phyloP scores from a whole-genome alignment of 35 echinoderm and acorn worm genomes.

The Nesometra sesokonis region DNA sequence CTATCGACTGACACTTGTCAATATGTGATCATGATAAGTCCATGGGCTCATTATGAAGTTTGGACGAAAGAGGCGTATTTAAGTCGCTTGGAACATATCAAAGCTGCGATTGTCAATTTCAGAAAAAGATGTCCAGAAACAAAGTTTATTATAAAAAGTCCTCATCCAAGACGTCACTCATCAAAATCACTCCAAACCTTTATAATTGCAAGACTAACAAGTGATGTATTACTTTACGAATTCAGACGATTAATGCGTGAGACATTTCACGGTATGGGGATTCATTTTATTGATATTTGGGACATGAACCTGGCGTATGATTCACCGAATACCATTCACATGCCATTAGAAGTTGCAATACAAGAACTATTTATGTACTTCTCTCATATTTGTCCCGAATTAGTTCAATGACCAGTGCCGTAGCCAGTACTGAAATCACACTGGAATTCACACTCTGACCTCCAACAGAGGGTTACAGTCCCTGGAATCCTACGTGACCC shows the following conservation, averaged over 20 bases:
- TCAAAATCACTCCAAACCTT: neutral
- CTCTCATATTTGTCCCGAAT: constrained; percentile 21
- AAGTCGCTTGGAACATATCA: constrained; percentile 23
- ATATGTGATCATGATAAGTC: constrained; percentile 40
- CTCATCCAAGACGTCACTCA: constrained; percentile 18
- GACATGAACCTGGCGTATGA: constrained; percentile 54
- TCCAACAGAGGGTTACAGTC: no score
- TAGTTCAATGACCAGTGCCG: no score
- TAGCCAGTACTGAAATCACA: no score
- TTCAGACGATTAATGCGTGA: constrained; percentile 22
- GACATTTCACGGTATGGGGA: constrained; percentile 31
- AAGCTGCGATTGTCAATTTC: constrained; percentile 2
- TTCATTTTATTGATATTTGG: constrained; percentile 42
- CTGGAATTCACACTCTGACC: no score
- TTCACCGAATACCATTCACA: constrained; percentile 40
- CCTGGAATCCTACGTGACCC: no score
- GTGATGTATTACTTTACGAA: constrained; percentile 36
- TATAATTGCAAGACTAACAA: constrained; percentile 6
- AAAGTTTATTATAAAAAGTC: constrained; percentile 43
- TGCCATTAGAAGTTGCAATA: constrained; percentile 34
- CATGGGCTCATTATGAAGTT: constrained; percentile 40
- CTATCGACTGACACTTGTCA: constrained; percentile 18
- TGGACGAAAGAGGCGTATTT: constrained; percentile 42
- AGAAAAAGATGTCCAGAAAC: constrained; percentile 35
- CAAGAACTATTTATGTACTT: constrained; percentile 43